These are phyloP conservation scores for Creontiades dilutus DNA, from an alignment of 2,888 invertebrate genomes.

Conservation along the genomic window DNA sequence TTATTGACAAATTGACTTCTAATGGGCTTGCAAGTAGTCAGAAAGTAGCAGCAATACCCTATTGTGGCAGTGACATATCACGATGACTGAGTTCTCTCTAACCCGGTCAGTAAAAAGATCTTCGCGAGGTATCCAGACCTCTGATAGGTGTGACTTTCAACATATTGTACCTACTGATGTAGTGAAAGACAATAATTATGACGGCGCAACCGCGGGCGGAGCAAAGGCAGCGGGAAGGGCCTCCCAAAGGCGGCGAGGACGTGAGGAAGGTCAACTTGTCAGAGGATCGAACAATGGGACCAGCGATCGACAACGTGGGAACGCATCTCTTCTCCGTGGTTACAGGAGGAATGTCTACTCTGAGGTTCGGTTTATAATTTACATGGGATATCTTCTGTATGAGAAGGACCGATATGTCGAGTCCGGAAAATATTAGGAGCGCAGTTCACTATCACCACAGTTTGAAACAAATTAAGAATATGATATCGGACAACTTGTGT, in stretches of 20 bases:
- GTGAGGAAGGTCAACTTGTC: slow-evolving; percentile 58
- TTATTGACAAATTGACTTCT: too few relatives aligned
- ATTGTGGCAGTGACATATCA: too few relatives aligned
- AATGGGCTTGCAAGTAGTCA: too few relatives aligned
- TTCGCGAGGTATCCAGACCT: too few relatives aligned
- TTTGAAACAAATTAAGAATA: too few relatives aligned
- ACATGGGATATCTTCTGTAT: background rate
- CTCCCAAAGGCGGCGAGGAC: slow-evolving; percentile 21
- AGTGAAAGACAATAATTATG: slow-evolving; percentile 30
- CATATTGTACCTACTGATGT: background rate
- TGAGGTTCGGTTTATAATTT: background rate
- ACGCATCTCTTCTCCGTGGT: slow-evolving; percentile 13
- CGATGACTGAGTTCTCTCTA: too few relatives aligned
- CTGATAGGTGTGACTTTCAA: slow-evolving; percentile 30
- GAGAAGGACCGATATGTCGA: background rate
- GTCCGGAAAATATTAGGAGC: too few relatives aligned
- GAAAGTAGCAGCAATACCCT: too few relatives aligned
- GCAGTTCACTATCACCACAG: too few relatives aligned
- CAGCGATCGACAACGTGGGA: slow-evolving; percentile 56
- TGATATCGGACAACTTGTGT: too few relatives aligned
- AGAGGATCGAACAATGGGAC: slow-evolving; percentile 59
- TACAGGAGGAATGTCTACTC: background rate
- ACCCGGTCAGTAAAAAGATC: too few relatives aligned
- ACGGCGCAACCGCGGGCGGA: slow-evolving; percentile 7
- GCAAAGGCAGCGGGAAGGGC: background rate